Evolutionary conservation across 1,140 invertebrate species (phyloP).

Genomic region (Lordiphosa stackelbergi): DNA sequence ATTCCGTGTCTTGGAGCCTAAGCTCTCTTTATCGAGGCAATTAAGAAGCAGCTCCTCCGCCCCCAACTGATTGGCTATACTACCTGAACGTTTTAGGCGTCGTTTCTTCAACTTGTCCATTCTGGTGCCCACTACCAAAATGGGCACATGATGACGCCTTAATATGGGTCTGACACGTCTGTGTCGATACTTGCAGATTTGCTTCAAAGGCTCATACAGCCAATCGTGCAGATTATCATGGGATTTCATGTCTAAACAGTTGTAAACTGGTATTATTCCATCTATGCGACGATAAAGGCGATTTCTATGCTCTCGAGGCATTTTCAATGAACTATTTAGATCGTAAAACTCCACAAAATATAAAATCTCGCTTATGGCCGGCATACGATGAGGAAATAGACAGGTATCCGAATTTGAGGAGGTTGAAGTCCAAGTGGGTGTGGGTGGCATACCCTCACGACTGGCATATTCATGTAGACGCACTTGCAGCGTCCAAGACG

Average conservation of each 20-base stretch:
- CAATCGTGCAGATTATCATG: conserved; percentile 51
- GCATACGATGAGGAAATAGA: background rate
- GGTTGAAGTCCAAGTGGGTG: conserved; percentile 43
- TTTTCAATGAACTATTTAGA: conserved; percentile 26
- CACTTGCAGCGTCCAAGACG: conserved; percentile 43
- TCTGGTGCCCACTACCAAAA: conserved; percentile 52
- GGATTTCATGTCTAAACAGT: conserved; percentile 33
- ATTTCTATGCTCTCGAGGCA: conserved; percentile 21
- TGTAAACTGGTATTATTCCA: conserved; percentile 53
- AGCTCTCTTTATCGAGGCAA: conserved; percentile 22
- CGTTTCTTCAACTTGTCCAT: conserved; percentile 32
- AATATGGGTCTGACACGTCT: conserved; percentile 20
- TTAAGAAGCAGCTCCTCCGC: conserved; percentile 52
- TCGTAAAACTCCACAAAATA: conserved; percentile 59
- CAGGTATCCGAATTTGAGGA: conserved; percentile 14
- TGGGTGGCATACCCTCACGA: conserved; percentile 15
- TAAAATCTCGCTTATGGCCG: conserved; percentile 15
- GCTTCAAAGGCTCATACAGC: conserved; percentile 41
- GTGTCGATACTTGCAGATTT: conserved; percentile 39
- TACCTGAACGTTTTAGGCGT: conserved; percentile 9
- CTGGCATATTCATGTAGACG: conserved; percentile 44
- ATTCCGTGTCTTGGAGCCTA: conserved; percentile 32
- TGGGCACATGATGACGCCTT: conserved; percentile 36
- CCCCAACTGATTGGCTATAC: conserved; percentile 39
- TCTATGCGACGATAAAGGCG: conserved; percentile 40